Evolutionary conservation across 2,888 invertebrate species (phyloP).

Genomic region (Diadromus collaris): DNA sequence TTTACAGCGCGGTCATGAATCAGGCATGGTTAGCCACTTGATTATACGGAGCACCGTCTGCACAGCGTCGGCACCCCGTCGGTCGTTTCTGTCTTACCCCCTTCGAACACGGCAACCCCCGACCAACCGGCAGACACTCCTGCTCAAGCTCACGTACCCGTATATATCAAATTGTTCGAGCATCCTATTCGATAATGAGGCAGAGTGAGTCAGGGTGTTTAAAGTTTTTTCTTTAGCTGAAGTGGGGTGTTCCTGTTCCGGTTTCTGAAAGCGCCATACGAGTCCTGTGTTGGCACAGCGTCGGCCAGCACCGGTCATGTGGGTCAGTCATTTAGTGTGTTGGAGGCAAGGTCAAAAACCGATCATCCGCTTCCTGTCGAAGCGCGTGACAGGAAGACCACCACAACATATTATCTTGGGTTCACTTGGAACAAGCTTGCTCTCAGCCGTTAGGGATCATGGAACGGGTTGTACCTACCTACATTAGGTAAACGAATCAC

Average conservation of each 20-base stretch:
- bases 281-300: neutral
- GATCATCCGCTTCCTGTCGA: neutral
- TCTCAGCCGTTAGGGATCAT: neutral
- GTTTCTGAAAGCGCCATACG: neutral
- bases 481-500: neutral
- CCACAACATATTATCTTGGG: no score
- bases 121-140: conserved; percentile 5
- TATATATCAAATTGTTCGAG: neutral
- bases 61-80: conserved; percentile 29
- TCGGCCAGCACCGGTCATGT: neutral
- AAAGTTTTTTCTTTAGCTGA: neutral
- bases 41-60: conserved; percentile 63
- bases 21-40: conserved; percentile 72
- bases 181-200: neutral
- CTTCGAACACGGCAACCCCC: conserved; percentile 15
- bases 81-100: conserved; percentile 22
- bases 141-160: conserved; percentile 13
- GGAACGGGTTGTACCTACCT: neutral
- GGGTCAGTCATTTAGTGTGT: neutral
- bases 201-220: neutral
- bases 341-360: neutral
- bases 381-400: neutral
- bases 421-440: neutral
- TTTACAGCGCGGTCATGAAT: conserved; percentile 67
- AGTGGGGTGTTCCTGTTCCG: neutral